A percentile compares a stretch with the other conserved stretches of the same genome.
Evolutionary conservation across 2,113 vertebrate species (phyloP).

Genomic region (Struthio camelus): DNA sequence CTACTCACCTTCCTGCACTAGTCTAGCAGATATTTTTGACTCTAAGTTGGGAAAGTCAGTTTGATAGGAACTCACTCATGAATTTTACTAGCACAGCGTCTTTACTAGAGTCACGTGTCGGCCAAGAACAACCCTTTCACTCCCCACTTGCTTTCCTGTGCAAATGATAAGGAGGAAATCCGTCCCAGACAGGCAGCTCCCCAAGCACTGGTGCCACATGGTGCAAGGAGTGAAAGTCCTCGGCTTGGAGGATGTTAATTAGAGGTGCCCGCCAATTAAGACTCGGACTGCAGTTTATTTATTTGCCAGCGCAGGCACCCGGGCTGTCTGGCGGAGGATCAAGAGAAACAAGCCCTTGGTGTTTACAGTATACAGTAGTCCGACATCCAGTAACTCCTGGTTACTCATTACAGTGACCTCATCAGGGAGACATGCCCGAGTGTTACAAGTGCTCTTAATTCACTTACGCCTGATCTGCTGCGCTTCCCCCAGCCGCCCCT

Average conservation of each 20-base stretch:
- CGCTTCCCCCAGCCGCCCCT: background rate
- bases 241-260: background rate
- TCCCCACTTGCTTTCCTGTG: slow-evolving; percentile 34
- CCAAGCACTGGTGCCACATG: background rate
- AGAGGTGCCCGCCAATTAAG: background rate
- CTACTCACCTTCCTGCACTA: background rate
- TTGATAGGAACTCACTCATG: background rate
- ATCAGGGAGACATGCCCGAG: background rate
- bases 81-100: background rate
- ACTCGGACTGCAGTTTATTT: background rate
- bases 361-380: background rate
- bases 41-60: background rate
- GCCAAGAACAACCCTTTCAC: slow-evolving; percentile 22
- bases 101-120: background rate
- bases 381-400: background rate
- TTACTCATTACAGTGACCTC: background rate
- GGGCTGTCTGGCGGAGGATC: background rate
- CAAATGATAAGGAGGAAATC: slow-evolving; percentile 57
- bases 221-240: background rate
- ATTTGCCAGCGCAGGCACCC: background rate
- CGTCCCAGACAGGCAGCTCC: slow-evolving; percentile 12
- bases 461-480: background rate
- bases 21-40: background rate
- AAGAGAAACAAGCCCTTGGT: background rate
- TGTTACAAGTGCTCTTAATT: background rate